A percentile compares a stretch with the other conserved stretches of the same genome.
phyloP scores from a whole-genome alignment of 2,113 vertebrate species.

The Neopipo cinnamomea region DNA sequence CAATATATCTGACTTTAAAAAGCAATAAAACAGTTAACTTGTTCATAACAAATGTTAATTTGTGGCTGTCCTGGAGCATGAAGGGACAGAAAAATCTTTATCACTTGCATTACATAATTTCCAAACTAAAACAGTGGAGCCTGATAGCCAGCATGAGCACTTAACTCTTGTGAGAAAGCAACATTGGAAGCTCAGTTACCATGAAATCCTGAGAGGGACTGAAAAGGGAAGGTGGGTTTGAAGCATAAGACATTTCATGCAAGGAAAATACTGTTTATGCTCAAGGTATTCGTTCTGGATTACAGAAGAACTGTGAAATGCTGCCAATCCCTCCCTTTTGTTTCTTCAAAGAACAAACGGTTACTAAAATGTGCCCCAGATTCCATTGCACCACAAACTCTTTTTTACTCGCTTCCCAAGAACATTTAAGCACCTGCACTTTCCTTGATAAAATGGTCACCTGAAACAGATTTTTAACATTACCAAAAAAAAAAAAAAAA shows the following conservation, averaged over 20 bases:
- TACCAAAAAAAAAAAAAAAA: background rate
- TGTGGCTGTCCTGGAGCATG: background rate
- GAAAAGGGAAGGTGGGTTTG: background rate
- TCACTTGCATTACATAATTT: background rate
- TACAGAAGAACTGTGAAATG: background rate
- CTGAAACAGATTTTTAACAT: background rate
- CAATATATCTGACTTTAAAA: background rate
- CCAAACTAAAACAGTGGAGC: background rate
- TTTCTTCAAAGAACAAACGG: background rate
- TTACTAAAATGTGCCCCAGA: background rate
- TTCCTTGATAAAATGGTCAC: background rate
- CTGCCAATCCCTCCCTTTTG: background rate
- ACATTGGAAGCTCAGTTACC: background rate
- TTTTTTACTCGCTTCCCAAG: background rate
- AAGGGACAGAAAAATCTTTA: background rate
- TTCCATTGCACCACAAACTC: background rate
- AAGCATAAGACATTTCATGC: background rate
- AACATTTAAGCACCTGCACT: background rate
- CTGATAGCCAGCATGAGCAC: background rate
- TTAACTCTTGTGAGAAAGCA: background rate
- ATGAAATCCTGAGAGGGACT: background rate
- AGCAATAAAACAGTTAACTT: background rate
- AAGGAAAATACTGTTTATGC: background rate
- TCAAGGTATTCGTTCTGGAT: background rate
- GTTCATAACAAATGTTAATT: background rate